phyloP scores from a whole-genome alignment of 1,140 invertebrate genomes.

The Ceratina japonica region DNA sequence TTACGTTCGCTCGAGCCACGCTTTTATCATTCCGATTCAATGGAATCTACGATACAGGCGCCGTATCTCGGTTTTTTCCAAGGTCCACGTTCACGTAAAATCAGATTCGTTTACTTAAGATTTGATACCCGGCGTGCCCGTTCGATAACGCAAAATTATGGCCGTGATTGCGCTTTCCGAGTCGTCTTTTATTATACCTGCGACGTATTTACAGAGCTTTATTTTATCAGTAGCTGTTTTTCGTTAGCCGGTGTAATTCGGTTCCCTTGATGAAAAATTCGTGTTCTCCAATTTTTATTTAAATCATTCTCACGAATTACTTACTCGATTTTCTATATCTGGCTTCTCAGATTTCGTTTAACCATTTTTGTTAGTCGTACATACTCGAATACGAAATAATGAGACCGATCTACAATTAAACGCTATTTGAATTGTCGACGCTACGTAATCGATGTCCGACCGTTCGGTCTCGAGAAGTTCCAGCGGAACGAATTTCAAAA shows the following conservation, averaged over 20 bases:
- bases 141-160: background rate
- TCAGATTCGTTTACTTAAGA: background rate
- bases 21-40: background rate
- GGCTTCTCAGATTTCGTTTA: too few species aligned
- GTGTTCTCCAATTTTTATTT: too few species aligned
- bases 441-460: background rate
- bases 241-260: too few species aligned
- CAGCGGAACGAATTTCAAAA: slow-evolving; percentile 9
- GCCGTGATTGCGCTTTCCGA: background rate
- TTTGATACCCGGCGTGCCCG: background rate
- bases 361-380: too few species aligned
- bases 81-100: background rate
- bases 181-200: background rate
- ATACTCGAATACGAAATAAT: too few species aligned
- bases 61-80: background rate
- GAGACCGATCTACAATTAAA: too few species aligned
- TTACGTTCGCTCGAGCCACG: background rate
- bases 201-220: background rate
- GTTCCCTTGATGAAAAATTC: too few species aligned
- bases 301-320: too few species aligned
- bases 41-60: too few species aligned
- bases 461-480: slow-evolving; percentile 31
- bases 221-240: background rate
- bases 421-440: too few species aligned
- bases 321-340: too few species aligned